A percentile compares a stretch with the other conserved stretches of the same genome.
These are phyloP conservation scores for Donacobius atricapilla DNA, from an alignment of 2,113 vertebrate species.

Conservation along the genomic window DNA sequence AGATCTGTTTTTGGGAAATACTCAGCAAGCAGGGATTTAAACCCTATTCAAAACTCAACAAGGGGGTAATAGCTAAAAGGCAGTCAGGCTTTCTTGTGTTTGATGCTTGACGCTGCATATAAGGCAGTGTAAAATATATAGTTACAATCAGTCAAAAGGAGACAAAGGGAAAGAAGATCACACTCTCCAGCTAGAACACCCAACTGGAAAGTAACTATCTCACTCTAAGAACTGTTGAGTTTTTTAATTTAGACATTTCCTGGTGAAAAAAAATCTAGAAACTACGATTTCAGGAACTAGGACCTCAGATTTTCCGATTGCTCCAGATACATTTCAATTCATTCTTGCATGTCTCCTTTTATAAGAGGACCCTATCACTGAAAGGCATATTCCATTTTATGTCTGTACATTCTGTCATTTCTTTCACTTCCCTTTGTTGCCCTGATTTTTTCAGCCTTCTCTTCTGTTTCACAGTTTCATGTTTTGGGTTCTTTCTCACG, in stretches of 20 bases:
- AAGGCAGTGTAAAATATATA: neutral
- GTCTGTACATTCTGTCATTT: neutral
- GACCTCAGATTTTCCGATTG: neutral
- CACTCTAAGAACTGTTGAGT: neutral
- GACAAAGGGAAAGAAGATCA: neutral
- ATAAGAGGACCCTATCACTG: neutral
- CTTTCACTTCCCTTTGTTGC: neutral
- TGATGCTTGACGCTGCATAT: neutral
- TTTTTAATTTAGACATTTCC: neutral
- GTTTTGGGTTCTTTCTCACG: too few relatives aligned
- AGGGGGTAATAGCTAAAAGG: neutral
- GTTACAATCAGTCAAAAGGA: neutral
- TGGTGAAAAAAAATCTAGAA: neutral
- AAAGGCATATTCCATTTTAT: neutral
- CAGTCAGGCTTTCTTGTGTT: neutral
- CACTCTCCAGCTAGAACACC: neutral
- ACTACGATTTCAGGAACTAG: neutral
- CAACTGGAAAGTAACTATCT: neutral
- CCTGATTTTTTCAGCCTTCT: too few relatives aligned
- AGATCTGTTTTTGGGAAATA: neutral
- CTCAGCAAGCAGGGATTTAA: neutral
- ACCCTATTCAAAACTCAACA: neutral
- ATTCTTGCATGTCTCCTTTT: neutral
- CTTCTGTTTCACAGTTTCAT: too few relatives aligned
- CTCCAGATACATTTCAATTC: neutral